Base-by-base conservation (phyloP, 2,888 invertebrate species). In the Didymodactylos carnosus region DNA sequence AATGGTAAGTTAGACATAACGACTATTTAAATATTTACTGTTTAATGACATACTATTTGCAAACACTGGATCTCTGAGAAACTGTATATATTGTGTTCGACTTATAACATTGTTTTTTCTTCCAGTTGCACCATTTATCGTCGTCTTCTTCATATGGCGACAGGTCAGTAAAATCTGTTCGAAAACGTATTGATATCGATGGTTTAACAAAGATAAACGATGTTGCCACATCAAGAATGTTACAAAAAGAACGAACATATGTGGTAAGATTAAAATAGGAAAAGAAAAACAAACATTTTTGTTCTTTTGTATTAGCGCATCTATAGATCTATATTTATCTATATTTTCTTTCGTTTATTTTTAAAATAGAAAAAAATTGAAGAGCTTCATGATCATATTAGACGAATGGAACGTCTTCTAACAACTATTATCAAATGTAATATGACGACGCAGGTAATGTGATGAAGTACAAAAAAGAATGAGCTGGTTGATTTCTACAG, bases 141-240 rank as follows among this genome's bases (percentile, higher is more conserved):
- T 27, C 35, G 35, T 35, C n/a, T n/a, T n/a, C n/a, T n/a, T n/a
- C n/a, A n/a, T n/a, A n/a, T n/a, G n/a, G n/a, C n/a, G n/a, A 62
- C n/a, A 62, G 35, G 35, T 8, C 35, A 0, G 11, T 62, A 6
- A 73, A 73, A 40, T 29, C 19, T 25, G n/a, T 73, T n/a, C 41
- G 41, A 40, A 69, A 73, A 69, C 39, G 62, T 39, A 46, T 73
- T 35, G 72, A 73, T 69, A 43, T 46, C 5, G 72, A 73, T 25
- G 72, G 72, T 14, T 73, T 73, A 69, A 73, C 72, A 14, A 73
- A 43, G 27, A 35, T 73, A 16, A 23, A 40, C 25, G 72, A 73
- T 29, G 16, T 46, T 19, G 5, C 35, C 3, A 62, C 62, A 62
- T 35, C 62, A 19, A 62, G 25, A 62, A 35, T 62, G n/a, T 2